These are phyloP conservation scores for Cydia strobilella DNA, from an alignment of 1,140 invertebrate genomes.

Conservation along the genomic window DNA sequence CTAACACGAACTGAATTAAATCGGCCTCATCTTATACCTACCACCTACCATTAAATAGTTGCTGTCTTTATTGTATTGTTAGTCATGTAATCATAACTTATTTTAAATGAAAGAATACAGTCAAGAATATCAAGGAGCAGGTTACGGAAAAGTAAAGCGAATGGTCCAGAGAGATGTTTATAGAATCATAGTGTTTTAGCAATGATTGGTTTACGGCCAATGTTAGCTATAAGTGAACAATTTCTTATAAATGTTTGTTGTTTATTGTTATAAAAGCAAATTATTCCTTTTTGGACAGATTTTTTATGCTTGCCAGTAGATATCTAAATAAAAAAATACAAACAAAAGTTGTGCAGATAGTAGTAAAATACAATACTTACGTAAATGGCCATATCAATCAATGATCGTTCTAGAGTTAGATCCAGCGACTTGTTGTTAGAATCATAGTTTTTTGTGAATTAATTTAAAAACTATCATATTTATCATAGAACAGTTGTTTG, in stretches of 20 bases:
- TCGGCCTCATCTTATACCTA: not conserved
- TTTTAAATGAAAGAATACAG: not conserved
- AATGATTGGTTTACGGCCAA: not conserved
- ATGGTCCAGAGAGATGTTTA: not conserved
- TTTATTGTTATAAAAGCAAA: not conserved
- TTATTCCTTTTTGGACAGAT: not conserved
- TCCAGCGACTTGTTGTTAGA: not conserved
- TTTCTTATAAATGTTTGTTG: not conserved
- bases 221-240: not conserved
- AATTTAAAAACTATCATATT: not conserved
- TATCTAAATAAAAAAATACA: not conserved
- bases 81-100: not conserved
- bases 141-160: not conserved
- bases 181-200: not conserved
- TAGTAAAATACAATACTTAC: not conserved
- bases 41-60: not conserved
- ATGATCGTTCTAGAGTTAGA: not conserved
- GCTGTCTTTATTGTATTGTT: slow-evolving; percentile 12
- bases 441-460: not conserved
- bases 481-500: slow-evolving; percentile 8
- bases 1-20: not conserved
- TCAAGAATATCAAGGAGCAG: not conserved
- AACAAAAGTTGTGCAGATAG: not conserved
- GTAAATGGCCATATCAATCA: not conserved
- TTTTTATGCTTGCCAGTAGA: not conserved